Conservation (phyloP, 2,888 invertebrate species). For the Antheraea assamensis region DNA sequence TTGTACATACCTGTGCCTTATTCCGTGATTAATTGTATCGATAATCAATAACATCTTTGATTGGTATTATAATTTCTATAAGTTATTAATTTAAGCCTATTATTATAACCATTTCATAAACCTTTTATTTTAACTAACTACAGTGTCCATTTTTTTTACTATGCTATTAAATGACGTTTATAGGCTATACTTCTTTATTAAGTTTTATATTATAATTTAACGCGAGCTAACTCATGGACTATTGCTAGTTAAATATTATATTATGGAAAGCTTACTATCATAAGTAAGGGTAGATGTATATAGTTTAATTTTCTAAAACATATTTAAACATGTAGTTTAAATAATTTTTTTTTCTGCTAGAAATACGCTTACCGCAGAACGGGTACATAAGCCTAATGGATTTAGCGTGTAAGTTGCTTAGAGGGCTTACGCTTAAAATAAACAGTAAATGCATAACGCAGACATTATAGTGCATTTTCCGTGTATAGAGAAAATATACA, state of each 20-base stretch:
- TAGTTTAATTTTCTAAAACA: constrained; percentile 42
- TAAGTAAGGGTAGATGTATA: constrained; percentile 27
- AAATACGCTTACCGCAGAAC: constrained; percentile 33
- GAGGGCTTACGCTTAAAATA: constrained; percentile 52
- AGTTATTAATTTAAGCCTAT: too few species aligned
- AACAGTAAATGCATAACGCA: constrained; percentile 36
- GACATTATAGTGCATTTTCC: constrained; percentile 35
- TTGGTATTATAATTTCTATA: too few species aligned
- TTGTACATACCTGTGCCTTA: too few species aligned
- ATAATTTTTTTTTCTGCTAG: constrained; percentile 40
- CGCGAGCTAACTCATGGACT: too few species aligned
- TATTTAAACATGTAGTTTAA: constrained; percentile 39
- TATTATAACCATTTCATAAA: too few species aligned
- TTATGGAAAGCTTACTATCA: background rate
- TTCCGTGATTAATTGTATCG: too few species aligned
- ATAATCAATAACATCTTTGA: too few species aligned
- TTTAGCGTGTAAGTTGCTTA: constrained; percentile 66
- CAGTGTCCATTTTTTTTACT: too few species aligned
- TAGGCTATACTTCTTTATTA: too few species aligned
- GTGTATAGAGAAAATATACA: constrained; percentile 31
- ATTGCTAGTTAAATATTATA: background rate
- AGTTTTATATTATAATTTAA: too few species aligned
- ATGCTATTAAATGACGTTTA: too few species aligned
- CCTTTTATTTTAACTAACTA: too few species aligned
- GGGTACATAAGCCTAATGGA: constrained; percentile 63